Conservation (phyloP, 2,888 invertebrate species). For the Macaria liturata region DNA sequence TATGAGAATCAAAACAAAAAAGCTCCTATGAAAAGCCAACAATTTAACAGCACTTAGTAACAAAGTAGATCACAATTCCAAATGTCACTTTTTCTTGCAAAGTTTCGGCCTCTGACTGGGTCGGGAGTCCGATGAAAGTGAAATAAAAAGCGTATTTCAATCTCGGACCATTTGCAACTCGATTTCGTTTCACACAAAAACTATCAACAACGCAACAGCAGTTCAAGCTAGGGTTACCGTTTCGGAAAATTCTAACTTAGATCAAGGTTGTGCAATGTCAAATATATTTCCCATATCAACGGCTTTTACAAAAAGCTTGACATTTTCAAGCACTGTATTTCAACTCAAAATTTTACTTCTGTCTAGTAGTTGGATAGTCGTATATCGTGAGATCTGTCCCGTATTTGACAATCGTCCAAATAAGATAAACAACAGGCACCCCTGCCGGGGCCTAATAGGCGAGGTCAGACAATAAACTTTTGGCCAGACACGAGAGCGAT, state of each 20-base stretch:
- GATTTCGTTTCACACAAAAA: constrained; percentile 38
- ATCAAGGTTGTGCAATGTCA: neutral
- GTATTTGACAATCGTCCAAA: neutral
- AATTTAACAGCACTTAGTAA: no score
- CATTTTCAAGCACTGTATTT: no score
- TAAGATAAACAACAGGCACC: constrained; percentile 12
- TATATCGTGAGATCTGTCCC: neutral
- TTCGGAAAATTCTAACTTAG: neutral
- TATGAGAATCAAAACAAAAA: no score
- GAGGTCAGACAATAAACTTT: constrained; percentile 74
- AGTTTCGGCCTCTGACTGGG: constrained; percentile 14
- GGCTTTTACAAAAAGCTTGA: no score
- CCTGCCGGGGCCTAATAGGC: constrained; percentile 41
- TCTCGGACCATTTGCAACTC: constrained; percentile 32
- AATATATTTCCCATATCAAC: no score
- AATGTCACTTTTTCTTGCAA: constrained; percentile 5
- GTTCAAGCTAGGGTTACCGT: constrained; percentile 19
- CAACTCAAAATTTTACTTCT: no score
- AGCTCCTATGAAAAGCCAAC: no score
- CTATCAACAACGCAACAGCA: constrained; percentile 27
- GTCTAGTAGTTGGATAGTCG: neutral
- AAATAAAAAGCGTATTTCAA: constrained; percentile 27
- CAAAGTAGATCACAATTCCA: constrained; percentile 1
- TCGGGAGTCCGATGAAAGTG: constrained; percentile 28
- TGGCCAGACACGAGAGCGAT: constrained; percentile 72